Percentiles rank a stretch among this genome's conserved stretches.
These are phyloP conservation scores for Ibycter americanus DNA, from an alignment of 2,797 vertebrate genomes.

Conservation along the genomic window DNA sequence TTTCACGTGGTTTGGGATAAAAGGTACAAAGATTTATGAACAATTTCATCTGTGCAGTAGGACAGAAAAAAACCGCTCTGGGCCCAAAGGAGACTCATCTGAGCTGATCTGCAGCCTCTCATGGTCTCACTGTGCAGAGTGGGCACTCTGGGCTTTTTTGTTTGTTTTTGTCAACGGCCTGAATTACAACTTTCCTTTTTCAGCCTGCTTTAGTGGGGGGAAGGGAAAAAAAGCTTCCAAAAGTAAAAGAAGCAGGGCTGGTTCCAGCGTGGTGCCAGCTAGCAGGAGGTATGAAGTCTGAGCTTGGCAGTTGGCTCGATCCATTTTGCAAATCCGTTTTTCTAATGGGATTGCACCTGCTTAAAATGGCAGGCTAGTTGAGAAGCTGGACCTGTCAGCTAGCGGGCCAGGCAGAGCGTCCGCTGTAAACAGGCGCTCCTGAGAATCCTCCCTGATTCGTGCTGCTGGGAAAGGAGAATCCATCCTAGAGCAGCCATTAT, in stretches of 20 bases:
- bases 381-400: background rate
- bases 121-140: background rate
- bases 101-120: background rate
- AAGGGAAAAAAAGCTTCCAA: background rate
- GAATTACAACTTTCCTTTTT: background rate
- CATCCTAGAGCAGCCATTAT: background rate
- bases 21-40: background rate
- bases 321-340: background rate
- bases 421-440: background rate
- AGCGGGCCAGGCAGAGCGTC: background rate
- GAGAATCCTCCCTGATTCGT: background rate
- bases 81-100: background rate
- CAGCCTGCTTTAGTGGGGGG: background rate
- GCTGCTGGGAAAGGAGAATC: background rate
- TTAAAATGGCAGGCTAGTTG: background rate
- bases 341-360: background rate
- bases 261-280: background rate
- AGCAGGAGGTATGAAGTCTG: background rate
- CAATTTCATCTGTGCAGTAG: fast-evolving
- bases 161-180: background rate
- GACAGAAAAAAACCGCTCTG: background rate
- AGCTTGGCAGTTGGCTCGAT: background rate
- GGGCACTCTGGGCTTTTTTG: background rate
- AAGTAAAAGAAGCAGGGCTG: background rate
- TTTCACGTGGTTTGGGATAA: background rate